Evolutionary conservation across 2,888 invertebrate genomes (phyloP).

Genomic region (Lottia gigantea): DNA sequence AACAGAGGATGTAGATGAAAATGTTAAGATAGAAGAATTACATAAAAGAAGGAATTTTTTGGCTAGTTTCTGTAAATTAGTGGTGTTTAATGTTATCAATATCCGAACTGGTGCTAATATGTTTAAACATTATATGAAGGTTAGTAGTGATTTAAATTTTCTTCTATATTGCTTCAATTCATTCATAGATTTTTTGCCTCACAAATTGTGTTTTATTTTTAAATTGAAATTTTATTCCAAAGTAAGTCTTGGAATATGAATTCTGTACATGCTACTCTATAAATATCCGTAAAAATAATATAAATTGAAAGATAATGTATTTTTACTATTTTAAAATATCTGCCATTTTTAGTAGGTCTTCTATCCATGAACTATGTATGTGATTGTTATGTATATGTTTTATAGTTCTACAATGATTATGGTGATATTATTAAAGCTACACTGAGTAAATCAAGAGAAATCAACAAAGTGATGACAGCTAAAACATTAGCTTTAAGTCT

Average conservation of each 20-base stretch:
- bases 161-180: too few species aligned
- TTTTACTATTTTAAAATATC: too few species aligned
- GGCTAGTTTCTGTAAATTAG: constrained; percentile 96
- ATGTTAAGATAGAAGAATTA: constrained; percentile 93
- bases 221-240: too few species aligned
- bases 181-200: too few species aligned
- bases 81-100: constrained; percentile 96
- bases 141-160: constrained; percentile 62
- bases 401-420: constrained; percentile 94
- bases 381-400: too few species aligned
- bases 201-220: too few species aligned
- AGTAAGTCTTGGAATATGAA: too few species aligned
- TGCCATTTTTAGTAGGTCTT: too few species aligned
- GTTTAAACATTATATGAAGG: constrained; percentile 97
- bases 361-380: too few species aligned
- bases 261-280: too few species aligned
- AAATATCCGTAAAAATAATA: too few species aligned
- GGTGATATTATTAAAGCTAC: constrained; percentile 99
- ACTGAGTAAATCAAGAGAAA: constrained; percentile 94
- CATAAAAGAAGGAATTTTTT: constrained; percentile 96
- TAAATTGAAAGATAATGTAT: too few species aligned
- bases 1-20: constrained; percentile 85
- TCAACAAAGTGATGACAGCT: constrained; percentile 95
- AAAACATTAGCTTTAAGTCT: constrained; percentile 93
- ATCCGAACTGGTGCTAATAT: constrained; percentile 90